Evolutionary conservation across 2,888 invertebrate genomes (phyloP), one percentile per base, ranked within the genome.

Genomic region (Chrysolina oricalcia): DNA sequence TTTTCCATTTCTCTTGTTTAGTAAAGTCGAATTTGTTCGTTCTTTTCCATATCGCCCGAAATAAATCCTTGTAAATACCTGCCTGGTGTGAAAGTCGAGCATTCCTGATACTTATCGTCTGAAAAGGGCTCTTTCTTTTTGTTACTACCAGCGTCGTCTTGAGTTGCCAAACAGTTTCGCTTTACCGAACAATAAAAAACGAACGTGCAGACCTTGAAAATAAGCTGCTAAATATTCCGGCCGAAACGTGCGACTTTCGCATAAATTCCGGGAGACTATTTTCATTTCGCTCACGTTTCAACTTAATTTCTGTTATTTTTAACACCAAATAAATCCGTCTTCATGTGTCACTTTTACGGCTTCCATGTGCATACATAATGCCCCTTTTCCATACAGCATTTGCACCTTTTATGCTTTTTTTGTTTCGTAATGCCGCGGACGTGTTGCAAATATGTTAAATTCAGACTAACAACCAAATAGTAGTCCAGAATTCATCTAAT

Each of bases 101-200:
- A 27, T 59, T 59, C 27, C 35, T n/a, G n/a, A 59, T 27, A 35
- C 9, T 27, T 27, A 35, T 59, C 59, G 35, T 8, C 15, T 35
- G 23, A 10, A 59, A 35, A 59, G 27, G n/a, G n/a, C 21, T 17
- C 19, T 53, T 59, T 59, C 15, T 35, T 27, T 59, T 59, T 8
- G 15, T n/a, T n/a, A 15, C 46, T 46, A n/a, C 17, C 9, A 6
- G 6, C 10, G 27, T 27, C 59, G 35, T 59, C 27, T n/a, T n/a
- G 35, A 59, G 35, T 59, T 59, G 27, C 35, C 19, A 35, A 23
- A 66, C 41, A 17, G 35, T 68, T 53, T 53, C 68, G 40, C 53
- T 68, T 68, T 15, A 68, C 53, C 17, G 23, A 68, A 68, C 68
- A 53, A 68, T 68, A 68, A 68, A 53, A 68, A 68, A 68, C 53